phyloP scores from a whole-genome alignment of 2,888 invertebrate species.

The Amiota minor region DNA sequence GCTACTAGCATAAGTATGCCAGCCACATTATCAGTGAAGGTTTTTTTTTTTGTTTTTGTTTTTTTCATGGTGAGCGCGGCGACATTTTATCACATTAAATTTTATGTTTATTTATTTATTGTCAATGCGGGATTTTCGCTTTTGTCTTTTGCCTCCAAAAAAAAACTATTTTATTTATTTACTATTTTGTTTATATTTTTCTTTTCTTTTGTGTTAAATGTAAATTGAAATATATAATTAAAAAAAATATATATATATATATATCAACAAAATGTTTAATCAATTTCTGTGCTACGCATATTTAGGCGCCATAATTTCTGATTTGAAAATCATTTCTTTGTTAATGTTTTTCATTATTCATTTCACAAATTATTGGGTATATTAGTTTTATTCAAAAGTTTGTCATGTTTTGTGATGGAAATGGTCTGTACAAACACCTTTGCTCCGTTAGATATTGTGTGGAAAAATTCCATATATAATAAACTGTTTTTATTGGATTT shows the following conservation, averaged over 20 bases:
- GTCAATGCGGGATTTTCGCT: neutral
- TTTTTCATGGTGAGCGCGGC: neutral
- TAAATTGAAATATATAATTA: neutral
- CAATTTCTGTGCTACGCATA: neutral
- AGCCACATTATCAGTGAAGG: constrained; percentile 20
- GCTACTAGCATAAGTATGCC: too few species aligned
- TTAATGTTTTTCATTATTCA: too few species aligned
- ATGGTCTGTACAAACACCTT: too few species aligned
- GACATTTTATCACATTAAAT: constrained; percentile 18
- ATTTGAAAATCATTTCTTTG: neutral
- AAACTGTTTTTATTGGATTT: too few species aligned
- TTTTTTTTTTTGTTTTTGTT: neutral
- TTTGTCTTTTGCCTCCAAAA: neutral
- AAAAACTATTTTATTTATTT: neutral
- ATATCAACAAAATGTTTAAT: constrained; percentile 1
- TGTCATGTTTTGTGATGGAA: too few species aligned
- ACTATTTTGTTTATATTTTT: neutral
- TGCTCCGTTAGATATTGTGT: too few species aligned
- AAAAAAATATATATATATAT: too few species aligned
- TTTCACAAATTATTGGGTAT: too few species aligned
- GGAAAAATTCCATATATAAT: too few species aligned
- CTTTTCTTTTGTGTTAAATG: neutral
- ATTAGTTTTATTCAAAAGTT: too few species aligned
- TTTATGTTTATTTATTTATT: constrained; percentile 16
- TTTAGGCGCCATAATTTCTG: constrained; percentile 19